Evolutionary conservation across 2,888 invertebrate genomes (phyloP).

Genomic region (Xestoiulus laeticollis): DNA sequence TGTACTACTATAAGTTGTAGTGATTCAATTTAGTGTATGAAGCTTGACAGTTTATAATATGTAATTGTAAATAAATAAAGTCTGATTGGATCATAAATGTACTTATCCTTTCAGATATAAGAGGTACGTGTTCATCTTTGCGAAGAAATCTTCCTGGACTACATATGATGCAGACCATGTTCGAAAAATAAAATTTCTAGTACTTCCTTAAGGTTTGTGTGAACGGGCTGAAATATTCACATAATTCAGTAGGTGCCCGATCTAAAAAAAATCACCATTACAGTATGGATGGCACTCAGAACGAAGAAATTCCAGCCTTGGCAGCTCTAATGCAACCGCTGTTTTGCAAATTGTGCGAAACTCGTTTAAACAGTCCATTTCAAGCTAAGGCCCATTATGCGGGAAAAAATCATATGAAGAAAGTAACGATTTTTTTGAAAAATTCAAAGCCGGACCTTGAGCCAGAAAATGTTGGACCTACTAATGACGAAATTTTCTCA

Average conservation of each 20-base stretch:
- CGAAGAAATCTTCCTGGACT: too few relatives aligned
- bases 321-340: constrained; percentile 23
- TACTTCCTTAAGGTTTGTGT: neutral
- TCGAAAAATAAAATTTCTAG: neutral
- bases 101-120: neutral
- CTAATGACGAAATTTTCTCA: neutral
- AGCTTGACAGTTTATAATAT: too few relatives aligned
- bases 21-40: too few relatives aligned
- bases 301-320: neutral
- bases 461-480: neutral
- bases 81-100: too few relatives aligned
- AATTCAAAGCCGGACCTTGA: neutral
- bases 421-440: neutral
- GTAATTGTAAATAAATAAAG: too few relatives aligned
- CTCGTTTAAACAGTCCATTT: constrained; percentile 39
- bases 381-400: constrained; percentile 43
- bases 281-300: neutral
- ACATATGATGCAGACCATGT: too few relatives aligned
- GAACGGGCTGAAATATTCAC: neutral
- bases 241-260: neutral
- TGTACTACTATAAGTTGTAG: too few relatives aligned
- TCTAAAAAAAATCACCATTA: neutral
- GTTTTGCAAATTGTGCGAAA: constrained; percentile 40
- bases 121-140: too few relatives aligned
- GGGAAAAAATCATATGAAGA: constrained; percentile 32